Evolutionary conservation across 2,113 vertebrate genomes (phyloP).

Genomic region (Seriola dumerili): DNA sequence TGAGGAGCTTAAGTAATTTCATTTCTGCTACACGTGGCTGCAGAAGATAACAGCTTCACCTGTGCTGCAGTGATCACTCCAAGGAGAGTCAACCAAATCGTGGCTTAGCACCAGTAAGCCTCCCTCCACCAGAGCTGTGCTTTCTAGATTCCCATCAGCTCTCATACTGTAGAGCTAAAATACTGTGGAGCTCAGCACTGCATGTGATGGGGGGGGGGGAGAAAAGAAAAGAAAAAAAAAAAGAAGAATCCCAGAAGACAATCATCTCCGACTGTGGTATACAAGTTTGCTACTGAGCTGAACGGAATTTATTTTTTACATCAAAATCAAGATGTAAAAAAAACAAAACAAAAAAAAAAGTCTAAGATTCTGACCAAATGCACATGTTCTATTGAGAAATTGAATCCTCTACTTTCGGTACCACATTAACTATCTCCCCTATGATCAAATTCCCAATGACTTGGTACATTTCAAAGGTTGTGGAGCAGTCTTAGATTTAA

Average conservation of each 20-base stretch:
- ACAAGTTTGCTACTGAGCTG: not conserved
- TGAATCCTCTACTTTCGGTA: not conserved
- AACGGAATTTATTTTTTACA: not conserved
- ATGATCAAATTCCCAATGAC: slow-evolving; percentile 48
- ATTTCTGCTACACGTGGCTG: slow-evolving; percentile 66
- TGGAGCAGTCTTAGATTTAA: slow-evolving; percentile 74
- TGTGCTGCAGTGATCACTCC: slow-evolving; percentile 67
- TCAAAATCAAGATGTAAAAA: not conserved
- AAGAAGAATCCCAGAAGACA: slow-evolving; percentile 4
- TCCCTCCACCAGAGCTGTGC: slow-evolving; percentile 58
- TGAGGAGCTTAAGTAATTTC: slow-evolving; percentile 68
- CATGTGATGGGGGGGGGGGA: not conserved
- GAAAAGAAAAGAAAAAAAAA: not conserved
- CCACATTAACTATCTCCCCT: slow-evolving; percentile 7
- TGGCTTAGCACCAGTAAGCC: slow-evolving; percentile 71
- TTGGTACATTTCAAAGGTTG: slow-evolving; percentile 68
- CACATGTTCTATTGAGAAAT: not conserved
- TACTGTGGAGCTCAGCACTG: slow-evolving; percentile 58
- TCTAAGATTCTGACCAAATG: not conserved
- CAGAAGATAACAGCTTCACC: slow-evolving; percentile 69
- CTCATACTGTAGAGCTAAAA: slow-evolving; percentile 47
- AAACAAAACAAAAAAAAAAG: not conserved
- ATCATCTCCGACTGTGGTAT: slow-evolving; percentile 8
- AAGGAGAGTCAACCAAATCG: slow-evolving; percentile 71
- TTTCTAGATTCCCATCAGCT: slow-evolving; percentile 71